Base-by-base conservation (phyloP, 2,797 vertebrate species). In the Garrulus glandarius region DNA sequence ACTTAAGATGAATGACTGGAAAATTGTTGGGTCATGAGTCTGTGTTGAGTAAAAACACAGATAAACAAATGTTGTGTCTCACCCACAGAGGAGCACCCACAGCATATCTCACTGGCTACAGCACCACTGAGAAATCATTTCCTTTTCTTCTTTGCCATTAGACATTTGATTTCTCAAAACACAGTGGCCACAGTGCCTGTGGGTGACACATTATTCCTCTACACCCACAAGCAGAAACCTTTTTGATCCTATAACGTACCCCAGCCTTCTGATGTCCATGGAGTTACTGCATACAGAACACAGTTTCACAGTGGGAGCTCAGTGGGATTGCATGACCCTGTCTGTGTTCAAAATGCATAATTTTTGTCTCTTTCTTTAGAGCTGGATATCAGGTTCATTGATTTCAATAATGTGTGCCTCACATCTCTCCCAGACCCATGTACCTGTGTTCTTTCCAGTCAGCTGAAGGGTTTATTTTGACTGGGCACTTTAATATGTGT, bases 381-480 rank as follows among this genome's bases (percentile, higher is more conserved):
- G 15, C 14, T 52, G 18, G 37, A 55, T 69, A 16, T 75, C 50
- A 76, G 7, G 13, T 39, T 81, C 37, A n/a, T 39, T 76, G 30
- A 64, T 80, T 92, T 88, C 69, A 72, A 17, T 83, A 76, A 55
- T 43, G 9, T 27, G 21, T 46, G 11, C 55, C 30, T 94, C 2
- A 1, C 37, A 44, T 53, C 69, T 53, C 24, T 53, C 20, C 36
- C 23, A 90, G 29, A 6, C 39, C 20, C 17, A 13, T n/a, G 36
- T 26, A 77, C 16, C 26, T 47, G 6, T 41, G 26, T 27, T 76
- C 55, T 61, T 87, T 63, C 34, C 26, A 3, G 0, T 57, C 39
- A 69, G n/a, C 18, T 75, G 30, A 69, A 70, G 24, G 17, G 50
- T 60, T 92, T 92, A 32, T 91, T 91, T 81, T 83, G 37, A 87